Evolutionary conservation across 2,113 vertebrate genomes (phyloP).

Genomic region (Pogona vitticeps): DNA sequence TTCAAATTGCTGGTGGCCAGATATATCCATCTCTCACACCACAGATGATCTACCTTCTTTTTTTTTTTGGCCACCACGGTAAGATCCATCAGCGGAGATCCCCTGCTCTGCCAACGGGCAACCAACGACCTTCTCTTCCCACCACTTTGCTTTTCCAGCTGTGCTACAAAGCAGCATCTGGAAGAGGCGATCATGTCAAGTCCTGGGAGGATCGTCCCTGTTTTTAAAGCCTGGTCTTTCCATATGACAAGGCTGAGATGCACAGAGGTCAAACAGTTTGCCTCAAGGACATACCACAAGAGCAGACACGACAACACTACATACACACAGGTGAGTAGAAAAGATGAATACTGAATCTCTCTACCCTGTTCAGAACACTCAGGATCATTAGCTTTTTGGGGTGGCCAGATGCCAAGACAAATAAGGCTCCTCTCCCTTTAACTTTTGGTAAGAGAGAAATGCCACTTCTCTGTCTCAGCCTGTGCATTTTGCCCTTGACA

Average conservation of each 20-base stretch:
- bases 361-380: not conserved
- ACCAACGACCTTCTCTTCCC: not conserved
- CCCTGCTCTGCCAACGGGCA: fast-evolving
- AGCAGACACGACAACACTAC: too few species aligned
- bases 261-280: constrained; percentile 46
- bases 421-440: too few species aligned
- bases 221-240: constrained; percentile 62
- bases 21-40: not conserved
- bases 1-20: fast-evolving
- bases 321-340: not conserved
- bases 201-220: constrained; percentile 35
- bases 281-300: constrained; percentile 52
- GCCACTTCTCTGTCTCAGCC: too few species aligned
- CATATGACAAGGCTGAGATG: constrained; percentile 47
- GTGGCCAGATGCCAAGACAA: too few species aligned
- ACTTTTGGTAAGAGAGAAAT: too few species aligned
- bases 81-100: not conserved
- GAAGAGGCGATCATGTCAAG: not conserved
- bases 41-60: fast-evolving
- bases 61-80: not conserved
- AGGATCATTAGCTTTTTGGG: too few species aligned
- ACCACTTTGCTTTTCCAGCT: constrained; percentile 28
- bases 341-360: too few species aligned
- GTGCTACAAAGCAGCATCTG: constrained; percentile 55
- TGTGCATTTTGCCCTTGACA: too few species aligned